Evolutionary conservation across 2,113 vertebrate genomes (phyloP), one percentile per base, ranked within the genome.

Genomic region (Mus pahari): DNA sequence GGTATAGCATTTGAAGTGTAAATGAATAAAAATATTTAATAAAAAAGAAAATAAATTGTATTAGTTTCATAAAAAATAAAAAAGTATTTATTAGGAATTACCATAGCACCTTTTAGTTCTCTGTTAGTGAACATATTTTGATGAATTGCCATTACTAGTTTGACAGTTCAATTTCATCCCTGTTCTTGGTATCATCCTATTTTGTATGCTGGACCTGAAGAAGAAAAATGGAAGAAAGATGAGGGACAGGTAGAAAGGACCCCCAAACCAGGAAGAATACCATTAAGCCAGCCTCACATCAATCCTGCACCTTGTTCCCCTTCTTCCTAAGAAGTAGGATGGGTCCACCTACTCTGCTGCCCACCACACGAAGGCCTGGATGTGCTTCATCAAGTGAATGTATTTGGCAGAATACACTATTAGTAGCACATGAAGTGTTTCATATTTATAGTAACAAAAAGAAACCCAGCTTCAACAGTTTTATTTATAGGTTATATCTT

Each of bases 401-500:
- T 22, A 71, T 68, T 91, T 97, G 71, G 70, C 87, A 92, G 31
- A 97, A 94, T 60, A 77, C 94, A 94, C 91, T 20, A 94, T 75
- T 96, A 96, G 75, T 82, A 97, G 62, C 7, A 92, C 82, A 94
- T 22, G 53, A 94, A 97, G 96, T 42, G 73, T 48, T 95, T 33
- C 45, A 89, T 45, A 97, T 86, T 45, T 55, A 82, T n/a, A 55
- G 87, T 68, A 58, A 62, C n/a, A 94, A 93, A 95, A 95, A 97
- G 92, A 45, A 97, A 92, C 16, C 93, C 87, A 66, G 81, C 94
- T 96, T 71, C 96, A 97, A 96, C 93, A 36, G 53, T 96, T 96
- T 86, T 98, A 98, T 98, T 98, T 98, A 97, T 97, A 98, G 97
- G 84, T 97, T 98, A 84, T 98, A 96, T 97, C 96, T 98, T 98